phyloP scores from a whole-genome alignment of 2,888 invertebrate genomes.

The Spialia ferax region DNA sequence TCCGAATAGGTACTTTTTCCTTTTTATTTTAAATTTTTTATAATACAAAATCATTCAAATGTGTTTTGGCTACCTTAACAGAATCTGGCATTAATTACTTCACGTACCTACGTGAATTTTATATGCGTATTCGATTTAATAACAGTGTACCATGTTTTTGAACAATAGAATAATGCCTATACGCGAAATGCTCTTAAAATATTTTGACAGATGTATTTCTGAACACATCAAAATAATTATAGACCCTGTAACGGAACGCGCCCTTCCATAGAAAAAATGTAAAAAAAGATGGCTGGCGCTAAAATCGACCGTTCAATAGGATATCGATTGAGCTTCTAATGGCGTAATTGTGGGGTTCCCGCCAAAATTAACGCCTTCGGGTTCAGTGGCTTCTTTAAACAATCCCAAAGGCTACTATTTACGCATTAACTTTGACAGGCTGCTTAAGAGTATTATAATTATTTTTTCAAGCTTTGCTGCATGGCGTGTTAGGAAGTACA shows the following conservation, averaged over 20 bases:
- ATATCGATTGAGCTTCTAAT: slow-evolving; percentile 83
- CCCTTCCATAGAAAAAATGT: slow-evolving; percentile 55
- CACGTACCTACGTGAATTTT: slow-evolving; percentile 10
- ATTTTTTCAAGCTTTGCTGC: slow-evolving; percentile 71
- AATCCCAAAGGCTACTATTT: slow-evolving; percentile 76
- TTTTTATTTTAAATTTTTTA: too few species aligned
- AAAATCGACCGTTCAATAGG: slow-evolving; percentile 72
- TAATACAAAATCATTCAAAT: too few species aligned
- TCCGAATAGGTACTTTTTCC: too few species aligned
- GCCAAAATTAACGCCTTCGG: slow-evolving; percentile 80
- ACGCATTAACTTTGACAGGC: slow-evolving; percentile 84
- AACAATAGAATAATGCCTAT: slow-evolving; percentile 32
- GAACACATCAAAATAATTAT: slow-evolving; percentile 73
- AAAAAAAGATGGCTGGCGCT: slow-evolving; percentile 59
- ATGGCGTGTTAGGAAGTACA: slow-evolving; percentile 66
- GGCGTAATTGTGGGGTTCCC: slow-evolving; percentile 79
- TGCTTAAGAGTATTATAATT: slow-evolving; percentile 81
- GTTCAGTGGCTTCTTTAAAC: slow-evolving; percentile 64
- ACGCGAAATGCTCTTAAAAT: slow-evolving; percentile 54
- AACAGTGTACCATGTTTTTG: slow-evolving; percentile 2
- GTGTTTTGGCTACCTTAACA: too few species aligned
- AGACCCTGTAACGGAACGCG: slow-evolving; percentile 58
- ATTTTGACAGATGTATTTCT: slow-evolving; percentile 73
- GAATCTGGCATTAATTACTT: neutral
- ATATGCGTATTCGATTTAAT: slow-evolving; percentile 10